Evolutionary conservation across 92 coral and sea anemone species (phyloP).

Genomic region (Zoanthus solanderi): DNA sequence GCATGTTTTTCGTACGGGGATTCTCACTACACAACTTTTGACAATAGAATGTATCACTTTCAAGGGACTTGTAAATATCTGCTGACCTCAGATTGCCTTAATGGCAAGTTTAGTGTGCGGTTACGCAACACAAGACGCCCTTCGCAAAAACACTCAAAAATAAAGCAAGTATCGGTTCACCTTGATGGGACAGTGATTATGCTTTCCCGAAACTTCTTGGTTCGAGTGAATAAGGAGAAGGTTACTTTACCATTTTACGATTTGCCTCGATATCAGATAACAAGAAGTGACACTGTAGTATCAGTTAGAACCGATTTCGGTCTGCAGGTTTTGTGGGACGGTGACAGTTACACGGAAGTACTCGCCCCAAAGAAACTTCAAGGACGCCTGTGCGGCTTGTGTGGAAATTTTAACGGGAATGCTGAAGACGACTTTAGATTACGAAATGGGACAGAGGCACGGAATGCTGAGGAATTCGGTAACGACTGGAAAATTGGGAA

Average conservation of each 20-base stretch:
- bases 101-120: constrained; percentile 83
- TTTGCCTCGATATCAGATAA: constrained; percentile 81
- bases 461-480: constrained; percentile 75
- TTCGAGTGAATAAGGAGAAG: constrained; percentile 75
- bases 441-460: constrained; percentile 73
- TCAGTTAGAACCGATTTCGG: constrained; percentile 79
- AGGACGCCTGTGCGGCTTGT: constrained; percentile 85
- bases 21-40: constrained; percentile 95
- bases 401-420: constrained; percentile 93
- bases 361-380: constrained; percentile 80
- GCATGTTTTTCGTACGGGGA: constrained; percentile 93
- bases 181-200: constrained; percentile 70
- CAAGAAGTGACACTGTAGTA: constrained; percentile 71
- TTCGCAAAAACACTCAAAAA: constrained; percentile 75
- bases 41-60: constrained; percentile 92
- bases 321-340: constrained; percentile 90
- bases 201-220: constrained; percentile 67
- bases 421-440: constrained; percentile 78
- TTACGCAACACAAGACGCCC: constrained; percentile 85
- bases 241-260: constrained; percentile 74
- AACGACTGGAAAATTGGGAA: constrained; percentile 80
- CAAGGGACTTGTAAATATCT: constrained; percentile 92
- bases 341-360: constrained; percentile 91
- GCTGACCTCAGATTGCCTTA: constrained; percentile 82
- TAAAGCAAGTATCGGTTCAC: constrained; percentile 83